Percentiles rank a stretch among this genome's conserved stretches.
These are phyloP conservation scores for Achatina immaculata DNA, from an alignment of 1,140 invertebrate species.

Conservation along the genomic window DNA sequence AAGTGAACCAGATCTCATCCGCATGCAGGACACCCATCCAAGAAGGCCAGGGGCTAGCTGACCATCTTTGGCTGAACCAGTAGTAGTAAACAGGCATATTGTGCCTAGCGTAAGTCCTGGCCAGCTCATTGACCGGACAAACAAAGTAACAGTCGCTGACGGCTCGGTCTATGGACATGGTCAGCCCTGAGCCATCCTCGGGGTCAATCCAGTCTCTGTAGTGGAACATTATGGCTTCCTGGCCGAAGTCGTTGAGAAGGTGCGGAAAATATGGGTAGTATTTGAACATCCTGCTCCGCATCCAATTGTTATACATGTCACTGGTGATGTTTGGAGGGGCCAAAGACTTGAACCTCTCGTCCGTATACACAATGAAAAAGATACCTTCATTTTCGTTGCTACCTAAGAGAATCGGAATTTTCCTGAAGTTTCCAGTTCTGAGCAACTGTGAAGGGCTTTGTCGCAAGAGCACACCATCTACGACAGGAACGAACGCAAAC, in stretches of 20 bases:
- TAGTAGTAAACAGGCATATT: constrained; percentile 89
- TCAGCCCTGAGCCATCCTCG: constrained; percentile 85
- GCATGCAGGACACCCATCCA: constrained; percentile 98
- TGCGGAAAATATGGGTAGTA: constrained; percentile 65
- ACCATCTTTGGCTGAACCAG: constrained; percentile 90
- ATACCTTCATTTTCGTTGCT: constrained; percentile 89
- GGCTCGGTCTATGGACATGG: constrained; percentile 90
- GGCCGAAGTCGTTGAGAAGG: constrained; percentile 81
- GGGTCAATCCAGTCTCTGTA: constrained; percentile 93
- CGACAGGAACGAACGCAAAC: constrained; percentile 93
- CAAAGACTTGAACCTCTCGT: constrained; percentile 4
- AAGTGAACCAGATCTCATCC: constrained; percentile 95
- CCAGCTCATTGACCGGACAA: constrained; percentile 94
- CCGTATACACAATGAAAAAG: constrained; percentile 93
- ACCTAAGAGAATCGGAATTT: constrained; percentile 91
- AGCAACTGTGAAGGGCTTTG: constrained; percentile 86
- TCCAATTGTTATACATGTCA: background rate
- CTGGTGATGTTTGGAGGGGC: background rate
- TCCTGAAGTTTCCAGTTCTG: constrained; percentile 89
- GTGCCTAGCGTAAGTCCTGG: constrained; percentile 86
- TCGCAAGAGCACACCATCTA: constrained; percentile 91
- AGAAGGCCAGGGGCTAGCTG: constrained; percentile 87
- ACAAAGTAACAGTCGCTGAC: constrained; percentile 98
- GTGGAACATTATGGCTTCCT: constrained; percentile 89
- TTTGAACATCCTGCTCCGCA: background rate